Evolutionary conservation across 2,888 invertebrate genomes (phyloP).

Genomic region (Holacanthella duospinosa): DNA sequence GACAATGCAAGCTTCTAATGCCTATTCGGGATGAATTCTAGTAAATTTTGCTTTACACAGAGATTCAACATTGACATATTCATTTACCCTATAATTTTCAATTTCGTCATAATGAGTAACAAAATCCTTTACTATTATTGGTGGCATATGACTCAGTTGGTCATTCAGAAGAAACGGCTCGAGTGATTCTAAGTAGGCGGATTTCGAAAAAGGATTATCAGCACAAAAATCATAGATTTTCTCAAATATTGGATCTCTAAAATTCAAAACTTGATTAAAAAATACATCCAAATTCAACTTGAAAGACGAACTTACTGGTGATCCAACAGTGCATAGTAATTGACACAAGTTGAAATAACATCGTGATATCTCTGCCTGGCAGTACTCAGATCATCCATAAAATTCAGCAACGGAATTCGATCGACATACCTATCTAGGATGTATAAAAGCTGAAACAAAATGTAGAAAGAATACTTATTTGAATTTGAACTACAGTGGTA

Average conservation of each 20-base stretch:
- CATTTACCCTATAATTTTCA: conserved; percentile 45
- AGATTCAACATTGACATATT: too few species aligned
- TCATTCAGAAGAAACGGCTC: conserved; percentile 60
- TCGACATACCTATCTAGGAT: conserved; percentile 41
- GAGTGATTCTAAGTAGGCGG: conserved; percentile 57
- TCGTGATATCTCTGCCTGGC: conserved; percentile 35
- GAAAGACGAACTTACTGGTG: conserved; percentile 45
- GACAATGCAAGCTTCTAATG: conserved; percentile 59
- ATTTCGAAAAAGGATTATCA: conserved; percentile 51
- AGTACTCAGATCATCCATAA: conserved; percentile 34
- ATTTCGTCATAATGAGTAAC: conserved; percentile 56
- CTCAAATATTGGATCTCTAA: conserved; percentile 51
- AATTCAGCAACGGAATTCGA: conserved; percentile 30
- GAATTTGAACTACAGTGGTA: neutral
- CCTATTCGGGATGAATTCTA: too few species aligned
- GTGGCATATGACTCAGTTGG: conserved; percentile 52
- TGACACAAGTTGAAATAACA: conserved; percentile 33
- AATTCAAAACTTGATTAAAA: neutral
- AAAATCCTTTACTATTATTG: conserved; percentile 60
- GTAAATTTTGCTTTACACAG: conserved; percentile 22
- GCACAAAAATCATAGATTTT: conserved; percentile 54
- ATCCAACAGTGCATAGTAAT: conserved; percentile 41
- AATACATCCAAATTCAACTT: neutral
- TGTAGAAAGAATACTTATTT: neutral
- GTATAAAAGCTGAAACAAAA: conserved; percentile 39